Evolutionary conservation across 2,888 invertebrate genomes (phyloP), one percentile per base, ranked within the genome.

Genomic region (Chrysomela aeneicollis): DNA sequence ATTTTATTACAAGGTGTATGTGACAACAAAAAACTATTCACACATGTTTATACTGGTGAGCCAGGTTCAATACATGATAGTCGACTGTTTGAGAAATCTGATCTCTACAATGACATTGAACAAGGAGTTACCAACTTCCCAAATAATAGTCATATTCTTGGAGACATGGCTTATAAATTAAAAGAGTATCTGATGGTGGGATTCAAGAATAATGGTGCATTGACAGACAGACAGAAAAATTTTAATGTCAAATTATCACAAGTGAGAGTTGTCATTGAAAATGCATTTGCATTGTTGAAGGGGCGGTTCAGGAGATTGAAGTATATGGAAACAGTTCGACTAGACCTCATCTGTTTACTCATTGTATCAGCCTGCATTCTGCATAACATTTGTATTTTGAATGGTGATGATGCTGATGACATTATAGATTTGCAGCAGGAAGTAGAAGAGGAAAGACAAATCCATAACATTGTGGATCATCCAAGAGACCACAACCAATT

Each of bases 11-110:
- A 73, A 64, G 72, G 62, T 15, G 67, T 71, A 2, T 71, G 67
- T 58, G 70, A n/a, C n/a, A n/a, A n/a, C n/a, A n/a, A n/a, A n/a
- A n/a, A n/a, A n/a, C n/a, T n/a, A n/a, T n/a, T n/a, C 68, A 46
- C 32, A 55, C 69, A 70, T 69, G 67, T 70, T 9, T 72, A 71
- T 61, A 57, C 67, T 37, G 71, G 70, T 15, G 65, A 72, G 63
- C 61, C 63, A 9, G 72, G 72, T 9, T 72, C 72, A 15, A 59
- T 59, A 12, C 55, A 61, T 17, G 55, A 55, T 15, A 55, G 10
- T 18, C 47, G 26, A 21, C 22, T 61, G 17, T 61, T 55, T 55
- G 35, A 37, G 21, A 60, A 52, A 10, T 60, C 52, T 37, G 51
- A 60, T 35, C 15, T 60, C 12, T 51, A 32, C 37, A 1, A 12